Percentiles rank a stretch among this genome's conserved stretches.
These are phyloP conservation scores for Callospermophilus lateralis DNA, from an alignment of 2,113 vertebrate genomes.

Conservation along the genomic window DNA sequence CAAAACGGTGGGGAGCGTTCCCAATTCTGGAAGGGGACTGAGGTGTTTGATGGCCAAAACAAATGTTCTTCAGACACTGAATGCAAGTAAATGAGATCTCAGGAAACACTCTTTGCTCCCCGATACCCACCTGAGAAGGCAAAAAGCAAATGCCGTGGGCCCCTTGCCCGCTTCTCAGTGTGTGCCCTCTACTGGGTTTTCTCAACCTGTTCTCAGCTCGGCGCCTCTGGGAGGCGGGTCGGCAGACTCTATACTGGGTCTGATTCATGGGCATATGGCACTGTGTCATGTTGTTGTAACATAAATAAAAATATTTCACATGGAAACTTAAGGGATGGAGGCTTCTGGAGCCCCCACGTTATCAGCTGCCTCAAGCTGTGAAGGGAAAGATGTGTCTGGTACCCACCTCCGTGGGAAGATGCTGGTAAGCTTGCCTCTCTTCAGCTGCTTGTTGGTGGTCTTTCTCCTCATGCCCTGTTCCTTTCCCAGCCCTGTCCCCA, in stretches of 20 bases:
- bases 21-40: background rate
- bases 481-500: no score
- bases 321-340: background rate
- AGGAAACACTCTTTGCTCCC: background rate
- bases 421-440: background rate
- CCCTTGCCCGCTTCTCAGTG: background rate
- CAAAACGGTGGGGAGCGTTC: background rate
- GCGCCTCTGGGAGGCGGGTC: background rate
- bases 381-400: background rate
- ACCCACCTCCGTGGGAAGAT: background rate
- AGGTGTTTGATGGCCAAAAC: background rate
- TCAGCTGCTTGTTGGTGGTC: background rate
- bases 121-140: background rate
- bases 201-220: background rate
- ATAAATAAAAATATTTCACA: slow-evolving; percentile 70
- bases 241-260: slow-evolving; percentile 1
- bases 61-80: background rate
- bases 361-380: slow-evolving; percentile 14
- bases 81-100: background rate
- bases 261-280: slow-evolving; percentile 48
- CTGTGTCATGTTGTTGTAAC: slow-evolving; percentile 60
- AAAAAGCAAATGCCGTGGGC: fast-evolving
- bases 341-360: slow-evolving; percentile 33
- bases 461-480: background rate
- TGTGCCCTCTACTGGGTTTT: background rate